Conservation (phyloP, 2,888 invertebrate genomes). For the Diaprepes abbreviatus region DNA sequence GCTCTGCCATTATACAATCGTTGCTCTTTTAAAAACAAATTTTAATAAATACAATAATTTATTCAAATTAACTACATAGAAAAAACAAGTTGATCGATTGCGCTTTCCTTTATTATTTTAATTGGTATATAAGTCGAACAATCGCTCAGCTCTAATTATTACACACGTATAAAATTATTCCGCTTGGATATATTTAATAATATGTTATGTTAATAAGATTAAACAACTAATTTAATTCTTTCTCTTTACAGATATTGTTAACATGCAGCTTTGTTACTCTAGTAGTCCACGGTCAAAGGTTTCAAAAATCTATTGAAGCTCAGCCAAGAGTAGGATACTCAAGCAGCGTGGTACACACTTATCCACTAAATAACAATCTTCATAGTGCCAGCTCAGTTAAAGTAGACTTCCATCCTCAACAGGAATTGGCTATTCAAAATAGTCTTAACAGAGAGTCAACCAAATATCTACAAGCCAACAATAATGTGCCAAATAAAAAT, state of each 20-base stretch:
- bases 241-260: slow-evolving; percentile 25
- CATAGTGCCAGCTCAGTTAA: slow-evolving; percentile 35
- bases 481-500: neutral
- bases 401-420: slow-evolving; percentile 17
- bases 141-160: slow-evolving; percentile 37
- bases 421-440: neutral
- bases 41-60: too few relatives aligned
- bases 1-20: too few relatives aligned
- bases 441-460: neutral
- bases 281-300: slow-evolving; percentile 32
- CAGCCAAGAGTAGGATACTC: slow-evolving; percentile 29
- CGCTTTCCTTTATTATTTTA: slow-evolving; percentile 27
- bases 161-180: slow-evolving; percentile 18
- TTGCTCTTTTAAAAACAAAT: too few relatives aligned
- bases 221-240: slow-evolving; percentile 6
- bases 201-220: neutral
- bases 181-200: slow-evolving; percentile 9
- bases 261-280: slow-evolving; percentile 17
- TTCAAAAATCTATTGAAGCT: slow-evolving; percentile 26
- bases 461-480: neutral
- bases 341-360: slow-evolving; percentile 22
- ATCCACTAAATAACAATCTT: slow-evolving; percentile 19
- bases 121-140: slow-evolving; percentile 20
- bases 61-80: too few relatives aligned
- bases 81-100: too few relatives aligned